Base-by-base conservation (phyloP, 2,888 invertebrate genomes). In the Drosophila ezoana region DNA sequence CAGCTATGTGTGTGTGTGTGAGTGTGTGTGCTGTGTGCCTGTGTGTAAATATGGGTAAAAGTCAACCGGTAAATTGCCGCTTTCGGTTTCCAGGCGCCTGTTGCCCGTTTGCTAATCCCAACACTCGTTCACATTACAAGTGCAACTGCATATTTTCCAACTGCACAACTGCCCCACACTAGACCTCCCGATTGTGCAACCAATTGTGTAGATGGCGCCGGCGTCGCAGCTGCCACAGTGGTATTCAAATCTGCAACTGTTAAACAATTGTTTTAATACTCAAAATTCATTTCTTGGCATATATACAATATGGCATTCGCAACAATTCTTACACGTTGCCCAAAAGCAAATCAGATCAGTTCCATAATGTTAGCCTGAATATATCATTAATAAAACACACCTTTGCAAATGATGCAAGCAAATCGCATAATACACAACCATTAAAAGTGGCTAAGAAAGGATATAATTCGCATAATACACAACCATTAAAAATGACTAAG, bases 131-230 rank as follows among this genome's bases (percentile, higher is more conserved):
- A 70, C 63, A 65, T 77, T 64, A 72, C 83, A 84, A 87, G 83
- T 84, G 87, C 86, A 85, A 84, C 85, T 53, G 56, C 63, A 69
- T 75, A 74, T 61, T 58, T 59, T 28, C 11, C 14, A n/a, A 38
- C 38, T 38, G 58, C 62, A 23, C 23, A 49, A 61, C 61, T 66
- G 54, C 33, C 65, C 62, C 56, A 63, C 16, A 28, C 28, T 8
- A 56, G 37, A 54, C 9, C 47, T 5, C 43, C n/a, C 32, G 13
- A 52, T 81, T 71, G 23, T 44, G 78, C 84, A 81, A 80, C 33
- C 40, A 35, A 43, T 44, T 51, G 48, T 37, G 45, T 47, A 61
- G 53, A 41, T 69, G 62, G 51, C 38, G 69, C 44, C 41, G 59
- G 40, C 53, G 59, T 33, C 44, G 18, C 66, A 48, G 47, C 20